Conservation (phyloP, 2,113 vertebrate species). For the Syrmaticus mikado region DNA sequence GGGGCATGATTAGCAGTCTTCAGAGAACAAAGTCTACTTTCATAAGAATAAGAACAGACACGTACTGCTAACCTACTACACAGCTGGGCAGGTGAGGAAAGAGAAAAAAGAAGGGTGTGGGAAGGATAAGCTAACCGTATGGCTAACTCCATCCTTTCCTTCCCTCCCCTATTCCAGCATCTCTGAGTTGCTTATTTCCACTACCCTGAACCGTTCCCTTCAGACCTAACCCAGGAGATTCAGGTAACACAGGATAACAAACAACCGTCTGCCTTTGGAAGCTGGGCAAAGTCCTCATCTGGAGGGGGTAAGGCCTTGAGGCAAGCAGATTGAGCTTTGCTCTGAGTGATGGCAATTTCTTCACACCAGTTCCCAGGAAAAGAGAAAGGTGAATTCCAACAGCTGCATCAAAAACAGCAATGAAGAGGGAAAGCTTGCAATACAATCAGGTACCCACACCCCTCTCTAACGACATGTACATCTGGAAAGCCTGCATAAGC, state of each 20-base stretch:
- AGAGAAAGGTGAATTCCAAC: constrained; percentile 14
- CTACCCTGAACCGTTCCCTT: not conserved
- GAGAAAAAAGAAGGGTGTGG: not conserved
- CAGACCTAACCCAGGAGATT: not conserved
- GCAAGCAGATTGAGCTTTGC: not conserved
- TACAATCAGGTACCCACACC: not conserved
- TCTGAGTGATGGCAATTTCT: not conserved
- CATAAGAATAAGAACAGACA: constrained; percentile 81
- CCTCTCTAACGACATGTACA: not conserved
- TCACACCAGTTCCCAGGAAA: not conserved
- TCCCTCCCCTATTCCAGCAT: not conserved
- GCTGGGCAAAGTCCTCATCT: not conserved
- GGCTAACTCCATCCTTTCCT: not conserved
- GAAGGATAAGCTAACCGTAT: constrained; percentile 5
- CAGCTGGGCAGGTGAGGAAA: constrained; percentile 73
- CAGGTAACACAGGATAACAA: not conserved
- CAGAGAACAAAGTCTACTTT: constrained; percentile 86
- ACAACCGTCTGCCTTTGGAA: not conserved
- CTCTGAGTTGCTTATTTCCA: not conserved
- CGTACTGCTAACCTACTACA: constrained; percentile 73
- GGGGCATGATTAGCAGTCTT: constrained; percentile 83
- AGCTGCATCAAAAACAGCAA: constrained; percentile 32
- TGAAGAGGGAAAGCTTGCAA: constrained; percentile 13
- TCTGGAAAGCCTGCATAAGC: not conserved
- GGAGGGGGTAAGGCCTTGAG: not conserved